Base-by-base conservation (phyloP, 2,888 invertebrate genomes). In the Entomobrya multifasciata region DNA sequence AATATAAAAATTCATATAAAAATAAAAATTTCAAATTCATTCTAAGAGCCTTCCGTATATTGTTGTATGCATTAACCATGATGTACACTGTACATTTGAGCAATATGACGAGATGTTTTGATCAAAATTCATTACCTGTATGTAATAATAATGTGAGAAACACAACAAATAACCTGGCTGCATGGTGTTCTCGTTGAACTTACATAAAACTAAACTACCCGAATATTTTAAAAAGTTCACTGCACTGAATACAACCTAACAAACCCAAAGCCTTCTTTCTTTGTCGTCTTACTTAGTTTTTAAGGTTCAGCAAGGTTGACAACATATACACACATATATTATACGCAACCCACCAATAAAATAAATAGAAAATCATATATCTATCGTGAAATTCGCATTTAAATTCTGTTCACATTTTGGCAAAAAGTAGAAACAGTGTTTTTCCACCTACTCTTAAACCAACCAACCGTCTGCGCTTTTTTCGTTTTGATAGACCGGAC, bases 111-210 rank as follows among this genome's bases (percentile, higher is more conserved):
- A n/a, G 60, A 60, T 60, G 2, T n/a, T 8, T n/a, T 62, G 27
- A 30, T 62, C 36, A 62, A 62, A 62, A 62, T 62, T 62, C 62
- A 62, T 30, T 62, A 36, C 30, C 4, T 60, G 25, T 25, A 27
- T 1, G 5, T 60, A 27, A 60, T 60, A 22, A 60, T 5, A 11
- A 22, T 5, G 4, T 55, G 17, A 55, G 20, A 55, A 60, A 11
- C 27, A 22, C 22, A 60, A 13, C 13, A 49, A 13, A 15, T 8
- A 36, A 8, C 8, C 36, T 36, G 36, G 36, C 36, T 36, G 36
- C 5, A 36, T 36, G 44, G 11, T 6, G 8, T 36, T 36, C 36
- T 6, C 36, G 36, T 36, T 36, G 5, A 6, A 36, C 36, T n/a
- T n/a, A n/a, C n/a, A n/a, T n/a, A n/a, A n/a, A n/a, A n/a, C n/a